Percentiles rank a stretch among this genome's conserved stretches.
Evolutionary conservation across 2,888 invertebrate species (phyloP).

Genomic region (Ypsolopha scabrella): DNA sequence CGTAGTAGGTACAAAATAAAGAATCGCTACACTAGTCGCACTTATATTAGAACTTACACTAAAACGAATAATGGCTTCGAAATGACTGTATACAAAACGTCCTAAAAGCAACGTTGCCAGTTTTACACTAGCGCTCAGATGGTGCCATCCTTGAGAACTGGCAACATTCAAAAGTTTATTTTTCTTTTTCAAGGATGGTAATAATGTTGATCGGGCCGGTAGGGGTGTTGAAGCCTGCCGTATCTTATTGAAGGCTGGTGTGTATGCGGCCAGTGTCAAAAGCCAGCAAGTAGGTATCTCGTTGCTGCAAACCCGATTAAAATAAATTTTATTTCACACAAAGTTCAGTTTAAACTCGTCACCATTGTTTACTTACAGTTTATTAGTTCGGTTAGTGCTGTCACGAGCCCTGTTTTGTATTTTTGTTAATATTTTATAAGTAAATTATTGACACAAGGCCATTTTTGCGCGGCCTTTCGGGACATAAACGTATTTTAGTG

Average conservation of each 20-base stretch:
- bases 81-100: slow-evolving; percentile 51
- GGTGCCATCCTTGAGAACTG: background rate
- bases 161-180: background rate
- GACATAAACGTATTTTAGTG: too few species aligned
- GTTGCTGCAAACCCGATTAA: slow-evolving; percentile 70
- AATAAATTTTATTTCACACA: slow-evolving; percentile 52
- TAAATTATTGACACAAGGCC: background rate
- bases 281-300: slow-evolving; percentile 70
- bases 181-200: slow-evolving; percentile 46
- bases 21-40: slow-evolving; percentile 48
- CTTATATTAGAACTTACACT: slow-evolving; percentile 45
- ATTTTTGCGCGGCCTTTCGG: background rate
- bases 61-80: slow-evolving; percentile 60
- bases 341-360: slow-evolving; percentile 37
- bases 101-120: slow-evolving; percentile 1
- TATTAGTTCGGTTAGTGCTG: slow-evolving; percentile 53
- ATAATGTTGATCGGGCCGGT: slow-evolving; percentile 55
- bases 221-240: slow-evolving; percentile 54
- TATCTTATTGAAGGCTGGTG: slow-evolving; percentile 60
- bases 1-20: slow-evolving; percentile 58
- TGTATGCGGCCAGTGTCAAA: slow-evolving; percentile 65
- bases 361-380: slow-evolving; percentile 23
- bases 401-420: slow-evolving; percentile 24
- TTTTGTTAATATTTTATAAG: slow-evolving; percentile 12
- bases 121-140: background rate